A percentile compares a stretch with the other conserved stretches of the same genome.
Evolutionary conservation across 2,113 vertebrate genomes (phyloP).

Genomic region (Pholis gunnellus): DNA sequence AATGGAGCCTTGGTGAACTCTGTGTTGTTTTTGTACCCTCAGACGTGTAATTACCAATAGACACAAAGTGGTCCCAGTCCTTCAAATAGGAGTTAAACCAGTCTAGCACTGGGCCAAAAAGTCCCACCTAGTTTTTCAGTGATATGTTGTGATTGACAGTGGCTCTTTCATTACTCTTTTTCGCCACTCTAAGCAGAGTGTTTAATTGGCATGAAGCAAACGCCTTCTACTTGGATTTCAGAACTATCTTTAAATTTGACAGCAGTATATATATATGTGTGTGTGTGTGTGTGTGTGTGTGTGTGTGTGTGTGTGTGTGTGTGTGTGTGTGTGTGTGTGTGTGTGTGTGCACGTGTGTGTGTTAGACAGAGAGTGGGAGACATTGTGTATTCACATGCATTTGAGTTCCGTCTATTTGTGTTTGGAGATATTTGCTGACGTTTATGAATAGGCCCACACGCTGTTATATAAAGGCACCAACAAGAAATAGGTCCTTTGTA

Average conservation of each 20-base stretch:
- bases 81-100: neutral
- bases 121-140: neutral
- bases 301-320: constrained; percentile 5
- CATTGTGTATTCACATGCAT: neutral
- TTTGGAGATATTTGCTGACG: neutral
- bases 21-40: neutral
- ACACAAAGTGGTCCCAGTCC: neutral
- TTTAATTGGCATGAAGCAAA: constrained; percentile 40
- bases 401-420: neutral
- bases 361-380: neutral
- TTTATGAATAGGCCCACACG: neutral
- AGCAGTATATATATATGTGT: neutral
- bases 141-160: neutral
- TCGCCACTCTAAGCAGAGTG: neutral
- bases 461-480: neutral
- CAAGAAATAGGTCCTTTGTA: constrained; percentile 3
- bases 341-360: constrained; percentile 1
- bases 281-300: constrained; percentile 2
- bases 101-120: neutral
- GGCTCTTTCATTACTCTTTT: neutral
- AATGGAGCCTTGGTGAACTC: neutral
- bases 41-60: neutral
- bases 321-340: neutral
- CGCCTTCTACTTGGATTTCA: constrained; percentile 32
- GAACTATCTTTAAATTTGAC: constrained; percentile 36